phyloP scores from a whole-genome alignment of 2,888 invertebrate species.

The Neoaliturus tenellus region DNA sequence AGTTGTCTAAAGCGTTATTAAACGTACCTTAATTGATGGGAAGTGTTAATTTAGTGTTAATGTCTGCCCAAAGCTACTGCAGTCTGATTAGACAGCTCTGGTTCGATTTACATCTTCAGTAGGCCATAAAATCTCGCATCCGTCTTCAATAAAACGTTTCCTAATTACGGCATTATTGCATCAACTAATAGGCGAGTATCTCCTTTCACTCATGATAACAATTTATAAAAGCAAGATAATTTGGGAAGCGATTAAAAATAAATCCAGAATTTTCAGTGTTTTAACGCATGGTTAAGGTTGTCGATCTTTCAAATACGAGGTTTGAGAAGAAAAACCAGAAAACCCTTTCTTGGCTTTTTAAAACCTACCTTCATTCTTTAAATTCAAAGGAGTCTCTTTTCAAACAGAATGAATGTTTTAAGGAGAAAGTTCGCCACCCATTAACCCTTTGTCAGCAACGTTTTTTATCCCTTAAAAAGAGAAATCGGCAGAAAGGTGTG shows the following conservation, averaged over 20 bases:
- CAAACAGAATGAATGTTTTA: not conserved
- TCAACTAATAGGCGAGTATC: too few species aligned
- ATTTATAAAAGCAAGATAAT: too few species aligned
- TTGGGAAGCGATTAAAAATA: too few species aligned
- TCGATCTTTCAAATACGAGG: too few species aligned
- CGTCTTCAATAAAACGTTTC: not conserved
- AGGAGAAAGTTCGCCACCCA: slow-evolving; percentile 17
- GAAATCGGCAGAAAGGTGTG: slow-evolving; percentile 37
- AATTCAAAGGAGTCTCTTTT: not conserved
- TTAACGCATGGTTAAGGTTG: too few species aligned
- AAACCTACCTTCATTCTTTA: not conserved
- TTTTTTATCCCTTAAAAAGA: slow-evolving; percentile 42
- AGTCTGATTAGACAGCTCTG: not conserved
- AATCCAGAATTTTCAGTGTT: too few species aligned
- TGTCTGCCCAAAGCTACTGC: not conserved
- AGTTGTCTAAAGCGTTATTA: not conserved
- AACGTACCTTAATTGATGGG: not conserved
- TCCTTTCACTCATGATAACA: too few species aligned
- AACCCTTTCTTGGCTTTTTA: not conserved
- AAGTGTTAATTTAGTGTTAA: slow-evolving; percentile 32
- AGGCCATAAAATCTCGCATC: not conserved
- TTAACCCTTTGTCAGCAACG: slow-evolving; percentile 36
- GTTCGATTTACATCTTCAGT: not conserved
- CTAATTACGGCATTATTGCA: not conserved
- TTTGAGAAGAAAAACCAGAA: too few species aligned